These are phyloP conservation scores for Chlorops oryzae DNA, from an alignment of 1,140 invertebrate genomes.

Conservation along the genomic window DNA sequence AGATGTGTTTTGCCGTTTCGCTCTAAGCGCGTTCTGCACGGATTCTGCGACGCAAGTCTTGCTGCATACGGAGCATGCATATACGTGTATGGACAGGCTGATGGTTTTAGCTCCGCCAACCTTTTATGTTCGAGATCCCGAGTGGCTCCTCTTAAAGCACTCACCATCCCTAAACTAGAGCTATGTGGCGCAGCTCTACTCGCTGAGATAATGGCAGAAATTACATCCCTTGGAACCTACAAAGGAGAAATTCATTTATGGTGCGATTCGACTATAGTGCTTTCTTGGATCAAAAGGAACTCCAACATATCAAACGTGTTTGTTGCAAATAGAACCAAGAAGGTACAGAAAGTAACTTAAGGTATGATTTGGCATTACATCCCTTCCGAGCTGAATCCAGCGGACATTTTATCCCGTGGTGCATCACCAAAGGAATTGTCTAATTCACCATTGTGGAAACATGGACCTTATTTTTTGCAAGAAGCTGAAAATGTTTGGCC, in stretches of 20 bases:
- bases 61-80: too few relatives aligned
- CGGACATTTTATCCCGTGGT: constrained; percentile 48
- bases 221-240: background rate
- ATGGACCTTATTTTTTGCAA: constrained; percentile 27
- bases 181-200: background rate
- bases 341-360: constrained; percentile 36
- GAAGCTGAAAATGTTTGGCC: too few relatives aligned
- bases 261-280: constrained; percentile 2
- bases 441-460: constrained; percentile 40
- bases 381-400: constrained; percentile 37
- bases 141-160: background rate
- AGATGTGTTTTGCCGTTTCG: background rate
- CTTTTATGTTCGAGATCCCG: constrained; percentile 1
- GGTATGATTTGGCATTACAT: constrained; percentile 34
- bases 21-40: background rate
- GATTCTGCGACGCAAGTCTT: background rate
- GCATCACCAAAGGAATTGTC: constrained; percentile 22
- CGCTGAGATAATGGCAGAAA: background rate
- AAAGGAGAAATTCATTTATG: background rate
- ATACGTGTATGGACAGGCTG: background rate
- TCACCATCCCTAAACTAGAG: background rate
- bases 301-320: constrained; percentile 16
- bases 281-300: background rate
- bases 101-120: background rate
- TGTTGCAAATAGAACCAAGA: constrained; percentile 34